Percentiles rank a stretch among this genome's conserved stretches.
phyloP scores from a whole-genome alignment of 2,888 invertebrate genomes.

The Strigamia crassipes region DNA sequence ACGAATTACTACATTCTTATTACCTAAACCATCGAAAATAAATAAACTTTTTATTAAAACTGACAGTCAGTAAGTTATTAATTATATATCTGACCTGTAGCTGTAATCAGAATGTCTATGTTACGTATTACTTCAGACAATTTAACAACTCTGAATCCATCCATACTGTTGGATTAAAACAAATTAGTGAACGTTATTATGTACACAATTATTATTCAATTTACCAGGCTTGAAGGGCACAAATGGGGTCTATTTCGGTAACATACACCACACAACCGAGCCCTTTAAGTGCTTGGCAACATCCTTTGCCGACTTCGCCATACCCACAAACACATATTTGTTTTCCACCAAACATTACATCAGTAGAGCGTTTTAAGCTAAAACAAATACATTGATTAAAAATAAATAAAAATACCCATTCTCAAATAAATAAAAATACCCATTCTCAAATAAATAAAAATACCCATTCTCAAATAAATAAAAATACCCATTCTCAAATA shows the following conservation, averaged over 20 bases:
- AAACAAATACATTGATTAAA: conserved; percentile 16
- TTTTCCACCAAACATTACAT: conserved; percentile 97
- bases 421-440: no score
- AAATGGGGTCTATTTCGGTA: conserved; percentile 97
- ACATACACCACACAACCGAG: conserved; percentile 90
- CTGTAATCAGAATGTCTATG: conserved; percentile 96
- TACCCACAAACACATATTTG: conserved; percentile 95
- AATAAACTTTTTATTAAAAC: no score
- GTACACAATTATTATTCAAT: conserved; percentile 45
- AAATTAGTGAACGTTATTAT: not conserved
- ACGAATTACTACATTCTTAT: conserved; percentile 92
- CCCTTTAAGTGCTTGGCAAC: conserved; percentile 91
- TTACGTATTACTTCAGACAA: conserved; percentile 88
- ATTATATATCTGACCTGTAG: conserved; percentile 69
- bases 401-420: not conserved
- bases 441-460: no score
- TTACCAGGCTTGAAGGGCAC: conserved; percentile 91
- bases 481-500: no score
- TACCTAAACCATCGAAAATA: conserved; percentile 62
- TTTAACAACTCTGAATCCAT: conserved; percentile 93
- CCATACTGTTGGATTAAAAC: conserved; percentile 72
- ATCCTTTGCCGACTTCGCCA: conserved; percentile 95
- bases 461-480: no score
- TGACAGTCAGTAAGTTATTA: no score
- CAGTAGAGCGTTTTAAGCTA: conserved; percentile 84